Evolutionary conservation across 2,888 invertebrate species (phyloP).

Genomic region (Galeopsomyia nigrocyanea): DNA sequence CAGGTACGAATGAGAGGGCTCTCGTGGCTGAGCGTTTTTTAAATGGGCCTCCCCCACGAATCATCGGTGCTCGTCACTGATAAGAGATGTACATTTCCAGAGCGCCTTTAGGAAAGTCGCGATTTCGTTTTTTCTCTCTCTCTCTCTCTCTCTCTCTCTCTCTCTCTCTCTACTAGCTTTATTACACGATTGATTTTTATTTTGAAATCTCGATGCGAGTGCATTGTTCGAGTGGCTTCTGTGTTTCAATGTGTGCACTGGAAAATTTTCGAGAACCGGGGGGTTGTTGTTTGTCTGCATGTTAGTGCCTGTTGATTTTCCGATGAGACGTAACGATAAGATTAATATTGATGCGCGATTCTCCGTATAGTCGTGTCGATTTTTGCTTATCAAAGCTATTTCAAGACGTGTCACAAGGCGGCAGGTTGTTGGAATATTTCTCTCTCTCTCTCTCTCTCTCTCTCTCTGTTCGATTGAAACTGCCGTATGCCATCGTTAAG

Average conservation of each 20-base stretch:
- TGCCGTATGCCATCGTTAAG: too few species aligned
- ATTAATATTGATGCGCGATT: slow-evolving; percentile 30
- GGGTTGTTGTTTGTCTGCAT: not conserved
- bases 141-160: too few species aligned
- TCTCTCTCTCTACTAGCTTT: too few species aligned
- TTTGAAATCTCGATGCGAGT: not conserved
- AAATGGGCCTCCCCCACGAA: slow-evolving; percentile 31
- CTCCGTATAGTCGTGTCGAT: not conserved
- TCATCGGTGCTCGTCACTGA: slow-evolving; percentile 4
- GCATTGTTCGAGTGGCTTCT: too few species aligned
- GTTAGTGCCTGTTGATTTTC: not conserved
- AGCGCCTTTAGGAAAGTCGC: not conserved
- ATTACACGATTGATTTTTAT: too few species aligned
- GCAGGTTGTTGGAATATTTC: too few species aligned
- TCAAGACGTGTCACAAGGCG: too few species aligned
- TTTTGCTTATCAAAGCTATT: not conserved
- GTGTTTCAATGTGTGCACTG: not conserved
- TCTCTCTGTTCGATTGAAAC: too few species aligned
- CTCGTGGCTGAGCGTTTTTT: slow-evolving; percentile 30
- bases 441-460: too few species aligned
- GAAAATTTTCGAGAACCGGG: slow-evolving; percentile 21
- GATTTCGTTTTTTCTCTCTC: not conserved
- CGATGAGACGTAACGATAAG: slow-evolving; percentile 17
- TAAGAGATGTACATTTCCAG: slow-evolving; percentile 39
- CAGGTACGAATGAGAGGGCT: slow-evolving; percentile 29